Evolutionary conservation across 2,888 invertebrate species (phyloP).

Genomic region (Conomelus anceps): DNA sequence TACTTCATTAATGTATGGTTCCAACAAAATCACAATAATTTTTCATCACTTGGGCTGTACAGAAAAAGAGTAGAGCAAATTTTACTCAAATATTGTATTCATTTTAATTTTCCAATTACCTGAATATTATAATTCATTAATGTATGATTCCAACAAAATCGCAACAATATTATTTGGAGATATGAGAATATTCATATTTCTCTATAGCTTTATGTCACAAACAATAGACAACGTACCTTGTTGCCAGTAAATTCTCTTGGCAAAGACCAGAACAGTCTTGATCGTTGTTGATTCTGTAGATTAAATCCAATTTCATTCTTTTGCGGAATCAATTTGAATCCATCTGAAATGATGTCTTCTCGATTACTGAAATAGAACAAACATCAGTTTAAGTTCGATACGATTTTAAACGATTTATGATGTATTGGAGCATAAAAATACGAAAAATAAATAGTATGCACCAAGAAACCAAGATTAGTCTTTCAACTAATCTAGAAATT

Average conservation of each 20-base stretch:
- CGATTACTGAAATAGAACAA: slow-evolving; percentile 39
- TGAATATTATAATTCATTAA: no score
- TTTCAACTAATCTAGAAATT: no score
- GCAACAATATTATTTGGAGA: not conserved
- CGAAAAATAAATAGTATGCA: no score
- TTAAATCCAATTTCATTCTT: slow-evolving; percentile 57
- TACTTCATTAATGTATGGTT: no score
- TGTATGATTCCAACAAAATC: no score
- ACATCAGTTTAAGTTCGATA: not conserved
- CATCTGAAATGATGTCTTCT: slow-evolving; percentile 43
- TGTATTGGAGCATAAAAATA: not conserved
- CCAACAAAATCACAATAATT: no score
- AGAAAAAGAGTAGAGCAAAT: no score
- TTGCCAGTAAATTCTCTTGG: slow-evolving; percentile 57
- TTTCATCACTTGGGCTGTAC: no score
- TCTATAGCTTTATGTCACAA: not conserved
- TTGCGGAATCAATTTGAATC: slow-evolving; percentile 49
- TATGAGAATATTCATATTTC: not conserved
- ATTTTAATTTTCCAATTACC: no score
- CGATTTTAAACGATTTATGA: not conserved
- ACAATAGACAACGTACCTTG: slow-evolving; percentile 42
- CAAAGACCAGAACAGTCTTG: slow-evolving; percentile 66
- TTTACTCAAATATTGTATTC: no score
- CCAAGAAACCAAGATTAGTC: no score
- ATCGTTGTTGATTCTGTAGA: slow-evolving; percentile 44